Percentiles rank a stretch among this genome's conserved stretches.
Evolutionary conservation across 2,113 vertebrate genomes (phyloP).

Genomic region (Nibea albiflora): DNA sequence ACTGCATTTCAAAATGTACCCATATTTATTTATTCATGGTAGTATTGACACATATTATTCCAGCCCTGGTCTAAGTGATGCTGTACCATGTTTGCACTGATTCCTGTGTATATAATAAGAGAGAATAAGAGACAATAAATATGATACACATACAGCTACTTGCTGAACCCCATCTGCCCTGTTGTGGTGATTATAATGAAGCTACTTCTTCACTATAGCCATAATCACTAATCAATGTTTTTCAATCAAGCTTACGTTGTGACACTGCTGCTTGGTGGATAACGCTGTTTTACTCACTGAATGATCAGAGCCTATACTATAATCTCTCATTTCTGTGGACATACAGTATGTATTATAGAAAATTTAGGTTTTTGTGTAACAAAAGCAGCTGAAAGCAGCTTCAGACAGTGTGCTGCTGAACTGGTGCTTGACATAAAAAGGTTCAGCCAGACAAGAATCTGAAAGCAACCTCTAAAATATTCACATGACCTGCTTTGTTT

Average conservation of each 20-base stretch:
- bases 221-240: background rate
- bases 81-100: background rate
- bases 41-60: background rate
- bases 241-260: background rate
- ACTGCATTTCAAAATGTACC: background rate
- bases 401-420: background rate
- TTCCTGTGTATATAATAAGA: background rate
- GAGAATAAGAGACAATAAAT: background rate
- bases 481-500: slow-evolving; percentile 55
- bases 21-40: background rate
- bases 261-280: background rate
- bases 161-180: background rate
- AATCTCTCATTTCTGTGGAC: background rate
- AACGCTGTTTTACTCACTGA: background rate
- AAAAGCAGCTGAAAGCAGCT: slow-evolving; percentile 9
- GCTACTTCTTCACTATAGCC: background rate
- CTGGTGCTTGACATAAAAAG: slow-evolving; percentile 19
- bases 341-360: background rate
- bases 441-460: slow-evolving; percentile 25
- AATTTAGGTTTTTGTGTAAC: background rate
- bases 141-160: background rate
- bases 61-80: background rate
- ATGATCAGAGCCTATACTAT: background rate
- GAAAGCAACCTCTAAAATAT: slow-evolving; percentile 51
- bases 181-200: background rate